phyloP scores from a whole-genome alignment of 1,140 invertebrate genomes.

The Gonioctena quinquepunctata region DNA sequence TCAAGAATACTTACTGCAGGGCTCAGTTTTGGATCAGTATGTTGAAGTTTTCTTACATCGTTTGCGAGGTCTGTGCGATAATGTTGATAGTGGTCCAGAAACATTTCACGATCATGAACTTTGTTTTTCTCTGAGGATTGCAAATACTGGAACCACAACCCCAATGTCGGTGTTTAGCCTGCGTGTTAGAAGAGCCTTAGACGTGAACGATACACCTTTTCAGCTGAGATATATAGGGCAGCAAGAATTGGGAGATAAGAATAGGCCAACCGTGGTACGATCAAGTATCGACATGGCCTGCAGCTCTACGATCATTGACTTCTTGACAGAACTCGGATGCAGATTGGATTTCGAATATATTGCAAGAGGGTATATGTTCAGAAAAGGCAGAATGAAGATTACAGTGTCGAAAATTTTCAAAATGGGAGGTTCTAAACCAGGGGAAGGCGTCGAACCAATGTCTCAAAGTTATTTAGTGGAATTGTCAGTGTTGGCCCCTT shows the following conservation, averaged over 20 bases:
- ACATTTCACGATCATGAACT: conserved; percentile 86
- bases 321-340: conserved; percentile 89
- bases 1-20: conserved; percentile 89
- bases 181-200: conserved; percentile 76
- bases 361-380: conserved; percentile 91
- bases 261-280: conserved; percentile 84
- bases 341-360: conserved; percentile 92
- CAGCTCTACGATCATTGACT: conserved; percentile 86
- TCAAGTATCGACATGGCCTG: conserved; percentile 91
- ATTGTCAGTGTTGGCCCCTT: conserved; percentile 87
- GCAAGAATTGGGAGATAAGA: conserved; percentile 86
- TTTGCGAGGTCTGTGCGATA: conserved; percentile 90
- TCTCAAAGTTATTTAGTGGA: conserved; percentile 94
- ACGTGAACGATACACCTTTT: conserved; percentile 79
- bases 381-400: conserved; percentile 96
- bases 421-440: conserved; percentile 70
- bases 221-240: conserved; percentile 90
- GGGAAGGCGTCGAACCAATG: conserved; percentile 79
- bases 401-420: conserved; percentile 93
- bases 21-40: conserved; percentile 87
- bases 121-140: conserved; percentile 28
- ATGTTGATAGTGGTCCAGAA: conserved; percentile 88
- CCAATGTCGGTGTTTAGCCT: conserved; percentile 57
- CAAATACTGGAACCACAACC: conserved; percentile 37
- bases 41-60: conserved; percentile 91